Evolutionary conservation across 2,113 vertebrate genomes (phyloP).

Genomic region (Trochalopteron elliotii): DNA sequence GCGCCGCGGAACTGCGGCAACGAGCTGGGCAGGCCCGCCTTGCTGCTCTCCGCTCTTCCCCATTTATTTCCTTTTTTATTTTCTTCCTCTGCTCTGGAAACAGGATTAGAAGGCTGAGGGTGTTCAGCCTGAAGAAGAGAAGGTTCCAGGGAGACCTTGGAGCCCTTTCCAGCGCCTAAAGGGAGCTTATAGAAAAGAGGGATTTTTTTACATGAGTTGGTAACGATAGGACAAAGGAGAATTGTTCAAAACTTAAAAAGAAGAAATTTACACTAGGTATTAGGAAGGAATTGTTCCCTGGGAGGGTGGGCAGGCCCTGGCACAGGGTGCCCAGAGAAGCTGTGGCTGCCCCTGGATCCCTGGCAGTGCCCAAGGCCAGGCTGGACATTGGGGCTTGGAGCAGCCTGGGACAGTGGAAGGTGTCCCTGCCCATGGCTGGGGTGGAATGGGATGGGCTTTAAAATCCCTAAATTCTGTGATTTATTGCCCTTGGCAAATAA

Average conservation of each 20-base stretch:
- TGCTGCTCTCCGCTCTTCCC: fast-evolving
- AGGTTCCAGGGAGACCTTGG: background rate
- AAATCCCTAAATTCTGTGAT: background rate
- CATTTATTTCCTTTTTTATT: fast-evolving
- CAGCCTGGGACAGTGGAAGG: background rate
- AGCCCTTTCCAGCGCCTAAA: background rate
- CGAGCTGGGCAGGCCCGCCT: fast-evolving
- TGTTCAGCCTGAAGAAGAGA: background rate
- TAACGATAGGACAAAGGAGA: too few relatives aligned
- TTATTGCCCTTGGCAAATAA: background rate
- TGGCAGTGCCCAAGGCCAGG: background rate
- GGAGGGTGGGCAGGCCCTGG: background rate
- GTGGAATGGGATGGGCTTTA: fast-evolving
- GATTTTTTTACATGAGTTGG: background rate
- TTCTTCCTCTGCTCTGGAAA: background rate
- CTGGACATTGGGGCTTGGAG: background rate
- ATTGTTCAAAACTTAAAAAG: background rate
- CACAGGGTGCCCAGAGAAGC: background rate
- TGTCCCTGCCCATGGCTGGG: background rate
- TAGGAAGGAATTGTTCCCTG: background rate
- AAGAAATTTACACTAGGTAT: background rate
- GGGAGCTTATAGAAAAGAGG: background rate
- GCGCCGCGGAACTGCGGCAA: background rate
- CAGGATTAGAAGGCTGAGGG: too few relatives aligned
- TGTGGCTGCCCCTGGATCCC: background rate